These are phyloP conservation scores for Archilochus colubris DNA, from an alignment of 2,113 vertebrate genomes.

Conservation along the genomic window DNA sequence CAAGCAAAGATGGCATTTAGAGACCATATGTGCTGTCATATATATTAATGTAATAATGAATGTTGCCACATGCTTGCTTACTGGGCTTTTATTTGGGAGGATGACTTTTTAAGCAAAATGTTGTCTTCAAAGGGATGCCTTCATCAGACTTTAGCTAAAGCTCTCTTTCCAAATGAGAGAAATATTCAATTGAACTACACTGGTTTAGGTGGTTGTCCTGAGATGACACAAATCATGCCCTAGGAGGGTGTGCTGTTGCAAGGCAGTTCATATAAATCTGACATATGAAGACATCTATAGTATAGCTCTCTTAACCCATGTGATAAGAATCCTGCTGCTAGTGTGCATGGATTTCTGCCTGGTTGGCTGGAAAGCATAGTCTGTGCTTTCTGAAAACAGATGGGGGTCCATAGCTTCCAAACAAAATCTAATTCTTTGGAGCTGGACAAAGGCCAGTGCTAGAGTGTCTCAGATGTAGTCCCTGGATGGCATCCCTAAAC, in stretches of 20 bases:
- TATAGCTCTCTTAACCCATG: neutral
- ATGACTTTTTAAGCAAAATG: neutral
- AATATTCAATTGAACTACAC: neutral
- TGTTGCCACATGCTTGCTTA: neutral
- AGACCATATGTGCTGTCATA: neutral
- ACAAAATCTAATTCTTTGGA: neutral
- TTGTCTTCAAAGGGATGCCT: neutral
- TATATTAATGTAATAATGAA: neutral
- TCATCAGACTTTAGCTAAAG: neutral
- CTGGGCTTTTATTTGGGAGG: neutral
- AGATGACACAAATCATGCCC: neutral
- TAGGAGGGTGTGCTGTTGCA: neutral
- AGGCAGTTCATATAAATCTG: neutral
- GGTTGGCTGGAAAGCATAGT: neutral
- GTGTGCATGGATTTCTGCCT: neutral
- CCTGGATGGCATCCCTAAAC: neutral
- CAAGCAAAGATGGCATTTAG: fast-evolving
- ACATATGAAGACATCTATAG: neutral
- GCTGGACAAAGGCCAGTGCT: neutral
- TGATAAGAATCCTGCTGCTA: neutral
- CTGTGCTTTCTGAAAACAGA: neutral
- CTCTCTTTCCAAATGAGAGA: neutral
- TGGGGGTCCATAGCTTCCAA: neutral
- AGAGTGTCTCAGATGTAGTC: neutral
- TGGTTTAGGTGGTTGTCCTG: neutral